These are phyloP conservation scores for Glyptemys insculpta DNA, from an alignment of 2,797 vertebrate genomes.

Conservation along the genomic window DNA sequence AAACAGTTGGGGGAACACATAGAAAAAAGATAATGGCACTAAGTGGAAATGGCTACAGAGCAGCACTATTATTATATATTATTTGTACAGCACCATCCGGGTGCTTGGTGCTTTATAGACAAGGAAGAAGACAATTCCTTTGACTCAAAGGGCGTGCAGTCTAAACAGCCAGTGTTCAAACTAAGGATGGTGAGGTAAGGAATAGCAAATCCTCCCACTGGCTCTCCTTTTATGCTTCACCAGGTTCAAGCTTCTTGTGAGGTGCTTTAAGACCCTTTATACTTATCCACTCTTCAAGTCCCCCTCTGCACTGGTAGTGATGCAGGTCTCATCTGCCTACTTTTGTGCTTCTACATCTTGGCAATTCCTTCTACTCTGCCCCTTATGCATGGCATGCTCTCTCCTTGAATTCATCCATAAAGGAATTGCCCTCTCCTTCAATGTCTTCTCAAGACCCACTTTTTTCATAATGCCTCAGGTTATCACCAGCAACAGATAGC, in stretches of 20 bases:
- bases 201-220: neutral
- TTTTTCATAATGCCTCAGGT: neutral
- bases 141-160: neutral
- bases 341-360: neutral
- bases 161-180: rapidly evolving
- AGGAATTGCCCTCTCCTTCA: neutral
- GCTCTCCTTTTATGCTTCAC: neutral
- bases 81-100: neutral
- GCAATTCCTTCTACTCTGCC: neutral
- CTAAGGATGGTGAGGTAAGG: neutral
- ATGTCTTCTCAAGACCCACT: neutral
- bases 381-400: neutral
- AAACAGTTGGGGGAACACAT: rapidly evolving
- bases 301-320: neutral
- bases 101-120: neutral
- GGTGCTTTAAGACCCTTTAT: neutral
- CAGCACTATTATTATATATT: neutral
- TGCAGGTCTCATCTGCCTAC: neutral
- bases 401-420: neutral
- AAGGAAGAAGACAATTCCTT: neutral
- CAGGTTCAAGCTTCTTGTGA: neutral
- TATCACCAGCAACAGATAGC: neutral
- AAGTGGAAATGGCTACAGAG: neutral
- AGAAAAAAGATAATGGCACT: neutral
- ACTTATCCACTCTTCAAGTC: neutral